Evolutionary conservation across 2,888 invertebrate genomes (phyloP).

Genomic region (Anoncus sp.): DNA sequence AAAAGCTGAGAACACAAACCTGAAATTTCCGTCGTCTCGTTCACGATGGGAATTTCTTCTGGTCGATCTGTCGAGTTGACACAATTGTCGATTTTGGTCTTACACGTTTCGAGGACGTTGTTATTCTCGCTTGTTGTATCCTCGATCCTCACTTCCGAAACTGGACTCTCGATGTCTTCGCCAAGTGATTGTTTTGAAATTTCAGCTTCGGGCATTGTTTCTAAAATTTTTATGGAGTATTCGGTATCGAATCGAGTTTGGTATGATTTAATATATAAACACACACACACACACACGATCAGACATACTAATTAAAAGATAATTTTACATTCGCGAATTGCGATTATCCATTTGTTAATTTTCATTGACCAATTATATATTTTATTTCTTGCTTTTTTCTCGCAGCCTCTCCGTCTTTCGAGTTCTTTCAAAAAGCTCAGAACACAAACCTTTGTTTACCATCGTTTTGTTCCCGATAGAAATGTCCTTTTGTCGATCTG

Average conservation of each 20-base stretch:
- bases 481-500: slow-evolving; percentile 42
- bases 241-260: too few species aligned
- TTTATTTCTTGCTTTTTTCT: too few species aligned
- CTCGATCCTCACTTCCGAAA: background rate
- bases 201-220: too few species aligned
- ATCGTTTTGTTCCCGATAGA: slow-evolving; percentile 28
- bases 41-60: background rate
- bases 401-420: too few species aligned
- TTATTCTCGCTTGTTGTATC: slow-evolving; percentile 9
- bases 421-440: slow-evolving; percentile 33
- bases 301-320: too few species aligned
- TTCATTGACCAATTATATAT: too few species aligned
- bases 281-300: too few species aligned
- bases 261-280: too few species aligned
- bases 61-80: background rate
- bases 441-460: slow-evolving; percentile 55
- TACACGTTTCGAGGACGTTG: background rate
- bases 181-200: too few species aligned
- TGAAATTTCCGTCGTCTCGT: slow-evolving; percentile 7
- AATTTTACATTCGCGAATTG: too few species aligned
- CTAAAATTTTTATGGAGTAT: too few species aligned
- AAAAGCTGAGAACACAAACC: slow-evolving; percentile 9
- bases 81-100: background rate
- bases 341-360: too few species aligned
- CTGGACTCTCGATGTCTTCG: background rate